Evolutionary conservation across 2,797 vertebrate species (phyloP), one percentile per base, ranked within the genome.

Genomic region (Vultur gryphus): DNA sequence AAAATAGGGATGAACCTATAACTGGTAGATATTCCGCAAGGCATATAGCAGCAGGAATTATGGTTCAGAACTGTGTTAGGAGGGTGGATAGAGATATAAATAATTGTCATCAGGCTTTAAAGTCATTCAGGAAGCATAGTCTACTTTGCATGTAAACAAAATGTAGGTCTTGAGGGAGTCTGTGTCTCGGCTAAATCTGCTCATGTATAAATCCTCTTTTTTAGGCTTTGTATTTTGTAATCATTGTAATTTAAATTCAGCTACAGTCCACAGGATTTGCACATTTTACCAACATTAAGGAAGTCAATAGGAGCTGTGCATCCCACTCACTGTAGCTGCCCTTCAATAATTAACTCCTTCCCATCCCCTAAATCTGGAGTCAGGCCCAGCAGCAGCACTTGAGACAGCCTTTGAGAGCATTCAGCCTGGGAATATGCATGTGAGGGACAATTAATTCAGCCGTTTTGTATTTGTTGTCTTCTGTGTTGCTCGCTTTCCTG

Each of bases 191-290:
- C 81, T 93, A 73, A 96, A 96, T 94, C 95, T 94, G 84, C 93
- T 96, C 92, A 46, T 54, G 71, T 75, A 82, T 54, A 97, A 97
- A 97, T 96, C 97, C 96, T 95, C 96, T 96, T 96, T 96, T 84
- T 95, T 73, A 78, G 94, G 94, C 89, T 96, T 97, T 95, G 65
- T 90, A 83, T 96, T 95, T 95, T 92, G 90, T 87, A 92, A 96
- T 95, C 80, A 43, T 93, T 93, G 80, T 71, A 69, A 95, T 97
- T 96, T 93, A 86, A 95, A 96, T 95, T 95, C 90, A 94, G 84
- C 96, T 79, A 71, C 86, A 87, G 80, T 95, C 73, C 67, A 4
- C 46, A 26, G 95, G 93, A 94, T 97, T 93, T 95, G 88, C 84
- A 94, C 94, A 80, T 97, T 92, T 95, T 83, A 41, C 61, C 87